Base-by-base conservation (phyloP, 2,797 vertebrate species). In the Rhinoraja longicauda region DNA sequence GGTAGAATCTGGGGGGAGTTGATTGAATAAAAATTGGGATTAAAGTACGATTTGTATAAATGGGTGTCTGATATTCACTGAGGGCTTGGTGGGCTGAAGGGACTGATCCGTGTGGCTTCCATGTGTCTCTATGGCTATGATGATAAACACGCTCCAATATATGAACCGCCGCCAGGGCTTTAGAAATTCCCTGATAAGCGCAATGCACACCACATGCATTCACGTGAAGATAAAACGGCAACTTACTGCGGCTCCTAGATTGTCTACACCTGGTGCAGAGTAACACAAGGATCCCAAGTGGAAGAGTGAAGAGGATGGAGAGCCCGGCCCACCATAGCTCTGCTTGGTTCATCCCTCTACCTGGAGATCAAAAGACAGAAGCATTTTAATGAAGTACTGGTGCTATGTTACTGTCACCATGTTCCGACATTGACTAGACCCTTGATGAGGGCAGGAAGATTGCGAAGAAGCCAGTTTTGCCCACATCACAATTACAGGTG, bases 201-300 rank as follows among this genome's bases (percentile, higher is more conserved):
- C 32, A 62, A 86, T 32, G 13, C 10, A 6, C 79, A 82, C 21
- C 45, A 84, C 36, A 79, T 17, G 9, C n/a, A 17, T 64, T 9
- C 59, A 88, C 32, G 7, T 64, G 36, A 72, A 72, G 21, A 29
- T 13, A 57, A 92, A 92, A 45, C n/a, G 24, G 88, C 1, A 45
- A 92, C 90, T 92, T 92, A 92, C 90, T 92, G 70, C 90, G 90
- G 75, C 72, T 78, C 96, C 96, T 95, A 0, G 93, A 93, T 45
- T 8, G 94, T 64, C 93, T 94, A 93, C 96, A 97, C 92, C 79
- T 94, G 92, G 95, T 0, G 0, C 96, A 97, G 88, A 96, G 93
- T 93, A 95, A 93, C 0, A 95, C 17, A 0, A 93, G 77, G 0
- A 72, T 93, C 9, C 95, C 96, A 0, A 96, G 93, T 59, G 96